Evolutionary conservation across 2,888 invertebrate genomes (phyloP).

Genomic region (Phlogophora meticulosa): DNA sequence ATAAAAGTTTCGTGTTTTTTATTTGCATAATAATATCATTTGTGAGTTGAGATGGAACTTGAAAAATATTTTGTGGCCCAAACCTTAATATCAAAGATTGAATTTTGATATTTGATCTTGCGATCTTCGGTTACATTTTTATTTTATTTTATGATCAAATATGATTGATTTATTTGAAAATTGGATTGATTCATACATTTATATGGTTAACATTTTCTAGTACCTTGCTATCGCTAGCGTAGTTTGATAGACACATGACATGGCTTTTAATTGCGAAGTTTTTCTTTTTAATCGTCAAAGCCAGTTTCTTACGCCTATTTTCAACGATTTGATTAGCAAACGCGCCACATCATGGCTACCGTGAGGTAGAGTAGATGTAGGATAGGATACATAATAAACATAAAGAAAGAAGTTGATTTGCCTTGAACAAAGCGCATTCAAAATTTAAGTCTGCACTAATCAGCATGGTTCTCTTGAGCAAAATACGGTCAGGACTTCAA

Average conservation of each 20-base stretch:
- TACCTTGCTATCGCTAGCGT: not conserved
- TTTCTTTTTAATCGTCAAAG: not conserved
- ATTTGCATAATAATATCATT: conserved; percentile 66
- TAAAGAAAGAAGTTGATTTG: too few relatives aligned
- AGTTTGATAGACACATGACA: not conserved
- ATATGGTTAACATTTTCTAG: not conserved
- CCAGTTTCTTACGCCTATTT: too few relatives aligned
- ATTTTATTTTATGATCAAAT: conserved; percentile 12
- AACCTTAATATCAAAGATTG: conserved; percentile 47
- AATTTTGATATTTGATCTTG: conserved; percentile 46
- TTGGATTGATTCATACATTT: not conserved
- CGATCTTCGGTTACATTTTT: conserved; percentile 18
- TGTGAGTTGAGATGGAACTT: conserved; percentile 54
- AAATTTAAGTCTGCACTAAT: too few relatives aligned
- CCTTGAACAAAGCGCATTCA: too few relatives aligned
- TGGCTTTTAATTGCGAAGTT: not conserved
- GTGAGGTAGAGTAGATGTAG: too few relatives aligned
- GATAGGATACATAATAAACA: too few relatives aligned
- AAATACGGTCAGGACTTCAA: too few relatives aligned
- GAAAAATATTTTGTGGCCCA: conserved; percentile 27
- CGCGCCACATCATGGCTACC: too few relatives aligned
- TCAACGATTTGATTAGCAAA: not conserved
- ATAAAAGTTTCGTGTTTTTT: conserved; percentile 52
- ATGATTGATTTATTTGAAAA: not conserved
- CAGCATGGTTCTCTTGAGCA: too few relatives aligned